Evolutionary conservation across 2,113 vertebrate species (phyloP).

Genomic region (Malurus alboscapulatus): DNA sequence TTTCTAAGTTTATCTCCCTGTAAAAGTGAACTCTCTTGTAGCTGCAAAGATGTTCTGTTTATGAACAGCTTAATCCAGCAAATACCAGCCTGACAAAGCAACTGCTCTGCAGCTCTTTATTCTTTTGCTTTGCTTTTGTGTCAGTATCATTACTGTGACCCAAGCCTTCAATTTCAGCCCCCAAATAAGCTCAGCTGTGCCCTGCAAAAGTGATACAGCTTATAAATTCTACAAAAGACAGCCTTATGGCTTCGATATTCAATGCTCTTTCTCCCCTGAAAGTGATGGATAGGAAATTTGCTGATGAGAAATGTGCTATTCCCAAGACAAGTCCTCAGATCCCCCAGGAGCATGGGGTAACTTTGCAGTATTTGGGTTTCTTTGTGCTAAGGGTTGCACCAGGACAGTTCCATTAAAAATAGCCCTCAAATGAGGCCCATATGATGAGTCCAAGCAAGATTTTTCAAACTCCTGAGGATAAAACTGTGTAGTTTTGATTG

Average conservation of each 20-base stretch:
- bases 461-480: background rate
- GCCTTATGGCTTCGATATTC: background rate
- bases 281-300: background rate
- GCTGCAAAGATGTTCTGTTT: conserved; percentile 1
- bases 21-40: conserved; percentile 50
- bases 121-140: background rate
- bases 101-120: background rate
- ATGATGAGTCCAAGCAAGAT: background rate
- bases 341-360: accelerated
- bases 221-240: background rate
- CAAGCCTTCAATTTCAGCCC: background rate
- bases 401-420: too few species aligned
- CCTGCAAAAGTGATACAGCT: background rate
- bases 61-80: conserved; percentile 23
- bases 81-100: background rate
- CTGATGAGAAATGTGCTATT: background rate
- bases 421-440: background rate
- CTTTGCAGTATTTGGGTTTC: background rate
- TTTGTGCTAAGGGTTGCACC: background rate
- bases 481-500: background rate
- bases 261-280: background rate
- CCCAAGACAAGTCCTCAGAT: background rate
- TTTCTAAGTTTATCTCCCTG: conserved; percentile 62
- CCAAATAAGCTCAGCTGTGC: background rate
- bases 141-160: background rate